Conservation (phyloP, 2,888 invertebrate species). For the Callyntrura guangdongensis region DNA sequence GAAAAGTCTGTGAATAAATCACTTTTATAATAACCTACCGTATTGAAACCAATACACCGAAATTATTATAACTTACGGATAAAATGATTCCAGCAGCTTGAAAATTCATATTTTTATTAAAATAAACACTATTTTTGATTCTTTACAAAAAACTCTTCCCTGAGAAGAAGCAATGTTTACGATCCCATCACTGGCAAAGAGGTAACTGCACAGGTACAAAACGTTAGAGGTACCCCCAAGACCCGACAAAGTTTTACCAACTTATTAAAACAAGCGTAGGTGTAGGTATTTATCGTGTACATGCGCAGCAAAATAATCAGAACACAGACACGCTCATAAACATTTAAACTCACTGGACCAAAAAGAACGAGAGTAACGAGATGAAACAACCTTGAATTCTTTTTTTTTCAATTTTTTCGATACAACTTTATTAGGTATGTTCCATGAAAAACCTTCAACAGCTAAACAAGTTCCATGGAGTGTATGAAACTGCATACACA, state of each 20-base stretch:
- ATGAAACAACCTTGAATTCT: conserved; percentile 59
- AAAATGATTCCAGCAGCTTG: conserved; percentile 66
- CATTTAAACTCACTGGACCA: conserved; percentile 53
- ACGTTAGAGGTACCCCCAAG: neutral
- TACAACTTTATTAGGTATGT: neutral
- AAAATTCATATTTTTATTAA: conserved; percentile 67
- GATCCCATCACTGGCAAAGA: conserved; percentile 34
- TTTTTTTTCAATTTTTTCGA: neutral
- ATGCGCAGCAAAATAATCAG: neutral
- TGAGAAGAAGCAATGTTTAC: conserved; percentile 50
- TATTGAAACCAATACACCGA: too few species aligned
- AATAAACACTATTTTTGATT: neutral
- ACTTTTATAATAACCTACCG: too few species aligned
- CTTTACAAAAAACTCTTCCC: conserved; percentile 27
- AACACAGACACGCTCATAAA: neutral
- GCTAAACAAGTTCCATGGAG: neutral
- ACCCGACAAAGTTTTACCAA: neutral
- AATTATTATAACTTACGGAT: too few species aligned
- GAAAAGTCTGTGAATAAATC: too few species aligned
- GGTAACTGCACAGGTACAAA: conserved; percentile 3
- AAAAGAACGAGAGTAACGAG: conserved; percentile 51
- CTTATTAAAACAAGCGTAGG: neutral
- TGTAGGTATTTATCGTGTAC: neutral
- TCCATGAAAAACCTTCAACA: neutral
- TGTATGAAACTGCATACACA: neutral